Percentiles rank a stretch among this genome's conserved stretches.
Evolutionary conservation across 2,888 invertebrate species (phyloP).

Genomic region (Tanaodytes sp.): DNA sequence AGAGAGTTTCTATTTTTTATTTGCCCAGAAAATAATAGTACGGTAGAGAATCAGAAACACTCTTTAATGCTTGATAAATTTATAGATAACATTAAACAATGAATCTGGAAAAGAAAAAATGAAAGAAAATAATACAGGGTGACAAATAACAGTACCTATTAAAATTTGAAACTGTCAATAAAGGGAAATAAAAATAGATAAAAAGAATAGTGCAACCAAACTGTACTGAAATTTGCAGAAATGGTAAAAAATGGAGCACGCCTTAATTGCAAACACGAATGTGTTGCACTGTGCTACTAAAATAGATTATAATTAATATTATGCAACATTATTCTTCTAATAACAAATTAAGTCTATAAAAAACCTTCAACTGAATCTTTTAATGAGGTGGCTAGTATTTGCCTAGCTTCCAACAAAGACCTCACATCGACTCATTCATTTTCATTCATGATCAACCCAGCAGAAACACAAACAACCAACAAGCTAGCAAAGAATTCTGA

Average conservation of each 20-base stretch:
- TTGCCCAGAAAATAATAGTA: too few relatives aligned
- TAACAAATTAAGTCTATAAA: conserved; percentile 50
- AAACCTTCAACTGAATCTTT: conserved; percentile 37
- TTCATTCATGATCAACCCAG: conserved; percentile 40
- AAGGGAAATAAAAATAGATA: too few relatives aligned
- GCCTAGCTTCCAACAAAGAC: background rate
- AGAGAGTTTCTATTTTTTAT: too few relatives aligned
- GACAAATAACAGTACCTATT: too few relatives aligned
- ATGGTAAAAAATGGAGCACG: conserved; percentile 46
- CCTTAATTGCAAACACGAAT: conserved; percentile 2
- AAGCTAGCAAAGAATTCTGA: background rate
- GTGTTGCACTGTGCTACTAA: conserved; percentile 28
- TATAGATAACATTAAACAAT: too few relatives aligned
- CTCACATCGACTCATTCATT: conserved; percentile 20
- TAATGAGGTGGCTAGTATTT: conserved; percentile 38
- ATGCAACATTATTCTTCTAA: conserved; percentile 49
- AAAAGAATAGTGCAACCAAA: too few relatives aligned
- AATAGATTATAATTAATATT: conserved; percentile 48
- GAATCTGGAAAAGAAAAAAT: too few relatives aligned
- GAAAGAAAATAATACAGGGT: too few relatives aligned
- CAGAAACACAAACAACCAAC: background rate
- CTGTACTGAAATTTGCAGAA: too few relatives aligned
- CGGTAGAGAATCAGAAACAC: too few relatives aligned
- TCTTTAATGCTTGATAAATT: too few relatives aligned
- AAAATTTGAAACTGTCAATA: too few relatives aligned